These are phyloP conservation scores for Adineta ricciae DNA, from an alignment of 2,888 invertebrate genomes.

Conservation along the genomic window DNA sequence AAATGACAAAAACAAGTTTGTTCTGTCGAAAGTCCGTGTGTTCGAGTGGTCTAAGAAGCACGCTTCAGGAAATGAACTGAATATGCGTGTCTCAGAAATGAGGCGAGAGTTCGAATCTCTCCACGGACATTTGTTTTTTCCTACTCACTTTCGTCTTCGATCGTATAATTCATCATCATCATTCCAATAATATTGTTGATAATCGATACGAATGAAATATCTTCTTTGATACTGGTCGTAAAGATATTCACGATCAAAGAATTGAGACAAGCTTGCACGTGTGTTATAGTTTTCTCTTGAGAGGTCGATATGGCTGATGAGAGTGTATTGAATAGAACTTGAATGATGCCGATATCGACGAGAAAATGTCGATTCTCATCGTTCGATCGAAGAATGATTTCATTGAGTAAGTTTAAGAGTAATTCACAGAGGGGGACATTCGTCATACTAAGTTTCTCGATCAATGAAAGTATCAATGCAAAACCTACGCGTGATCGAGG, in stretches of 20 bases:
- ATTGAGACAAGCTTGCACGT: background rate
- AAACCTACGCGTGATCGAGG: background rate
- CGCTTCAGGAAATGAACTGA: background rate
- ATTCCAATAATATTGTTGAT: conserved; percentile 3
- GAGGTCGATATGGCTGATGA: background rate
- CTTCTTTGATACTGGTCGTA: background rate
- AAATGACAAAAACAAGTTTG: background rate
- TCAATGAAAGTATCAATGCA: background rate
- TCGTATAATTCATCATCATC: background rate
- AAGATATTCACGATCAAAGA: background rate
- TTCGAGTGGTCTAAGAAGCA: conserved; percentile 13
- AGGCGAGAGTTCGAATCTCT: conserved; percentile 3
- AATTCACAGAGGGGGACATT: background rate
- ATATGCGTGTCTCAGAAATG: background rate
- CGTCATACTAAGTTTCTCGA: background rate
- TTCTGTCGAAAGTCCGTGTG: background rate
- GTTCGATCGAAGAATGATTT: background rate
- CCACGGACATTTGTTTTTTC: background rate
- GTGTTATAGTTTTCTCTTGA: background rate
- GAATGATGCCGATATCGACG: background rate
- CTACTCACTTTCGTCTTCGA: background rate
- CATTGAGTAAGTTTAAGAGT: background rate
- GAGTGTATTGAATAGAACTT: conserved; percentile 10
- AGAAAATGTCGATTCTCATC: conserved; percentile 9
- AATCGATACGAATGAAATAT: background rate